phyloP scores from a whole-genome alignment of 2,888 invertebrate species.

The Piscicola geometra region DNA sequence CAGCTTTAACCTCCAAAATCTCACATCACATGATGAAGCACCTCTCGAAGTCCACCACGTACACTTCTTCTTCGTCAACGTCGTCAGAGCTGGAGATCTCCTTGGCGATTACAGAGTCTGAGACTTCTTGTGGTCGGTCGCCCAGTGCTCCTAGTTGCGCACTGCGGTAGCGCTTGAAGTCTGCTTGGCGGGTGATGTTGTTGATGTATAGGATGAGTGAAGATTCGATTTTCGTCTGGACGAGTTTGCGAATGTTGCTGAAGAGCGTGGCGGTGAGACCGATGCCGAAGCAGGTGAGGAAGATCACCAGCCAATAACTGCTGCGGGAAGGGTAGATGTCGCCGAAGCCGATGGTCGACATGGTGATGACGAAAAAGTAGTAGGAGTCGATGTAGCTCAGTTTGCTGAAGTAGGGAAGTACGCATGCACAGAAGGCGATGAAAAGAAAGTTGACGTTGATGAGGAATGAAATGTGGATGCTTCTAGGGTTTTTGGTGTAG shows the following conservation, averaged over 20 bases:
- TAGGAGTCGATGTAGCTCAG: constrained; percentile 6
- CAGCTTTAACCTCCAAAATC: too few species aligned
- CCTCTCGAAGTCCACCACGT: constrained; percentile 22
- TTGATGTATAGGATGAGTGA: neutral
- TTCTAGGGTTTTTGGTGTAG: neutral
- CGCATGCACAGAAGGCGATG: neutral
- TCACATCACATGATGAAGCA: constrained; percentile 18
- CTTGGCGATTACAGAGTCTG: neutral
- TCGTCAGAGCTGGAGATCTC: neutral
- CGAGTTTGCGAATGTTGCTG: constrained; percentile 13
- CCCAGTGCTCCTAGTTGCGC: neutral
- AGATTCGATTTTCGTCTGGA: neutral
- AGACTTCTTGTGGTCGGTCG: neutral
- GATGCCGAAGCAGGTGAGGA: constrained; percentile 18
- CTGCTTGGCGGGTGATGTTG: neutral
- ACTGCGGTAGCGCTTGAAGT: neutral
- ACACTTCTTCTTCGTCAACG: constrained; percentile 13
- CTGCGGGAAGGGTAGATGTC: constrained; percentile 17
- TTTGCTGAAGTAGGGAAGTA: constrained; percentile 6
- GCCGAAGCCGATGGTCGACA: constrained; percentile 25
- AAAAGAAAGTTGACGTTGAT: neutral
- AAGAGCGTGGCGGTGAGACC: constrained; percentile 10
- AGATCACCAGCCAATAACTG: neutral
- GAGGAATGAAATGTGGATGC: constrained; percentile 6
- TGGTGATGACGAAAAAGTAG: constrained; percentile 23